Conservation (phyloP, 2,113 vertebrate species). For the Protomyctophum bolini region DNA sequence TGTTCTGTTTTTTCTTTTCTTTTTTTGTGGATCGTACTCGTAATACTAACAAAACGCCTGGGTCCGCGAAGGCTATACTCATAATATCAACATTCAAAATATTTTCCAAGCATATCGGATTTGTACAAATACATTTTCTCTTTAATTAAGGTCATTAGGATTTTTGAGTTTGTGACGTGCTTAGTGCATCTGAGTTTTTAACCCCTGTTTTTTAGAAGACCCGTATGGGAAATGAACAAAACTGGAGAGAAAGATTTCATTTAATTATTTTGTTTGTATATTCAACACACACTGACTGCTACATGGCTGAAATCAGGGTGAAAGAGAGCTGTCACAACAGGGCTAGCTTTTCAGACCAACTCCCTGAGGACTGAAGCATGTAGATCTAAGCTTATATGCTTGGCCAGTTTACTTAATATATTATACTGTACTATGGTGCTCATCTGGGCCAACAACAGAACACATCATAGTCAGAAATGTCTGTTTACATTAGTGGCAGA, state of each 20-base stretch:
- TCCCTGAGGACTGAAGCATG: not conserved
- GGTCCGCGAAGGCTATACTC: not conserved
- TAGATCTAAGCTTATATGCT: slow-evolving; percentile 23
- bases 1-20: slow-evolving; percentile 26
- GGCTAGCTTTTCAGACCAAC: slow-evolving; percentile 1
- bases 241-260: slow-evolving; percentile 14
- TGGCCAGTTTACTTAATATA: slow-evolving; percentile 7
- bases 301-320: slow-evolving; percentile 4
- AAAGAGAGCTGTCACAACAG: slow-evolving; percentile 9
- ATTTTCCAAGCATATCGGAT: slow-evolving; percentile 20
- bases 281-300: not conserved
- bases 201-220: slow-evolving; percentile 15
- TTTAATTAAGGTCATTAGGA: slow-evolving; percentile 26
- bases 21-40: not conserved
- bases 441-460: not conserved
- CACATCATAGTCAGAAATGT: slow-evolving; percentile 2
- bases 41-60: too few relatives aligned
- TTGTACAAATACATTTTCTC: slow-evolving; percentile 23
- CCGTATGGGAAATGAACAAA: slow-evolving; percentile 22
- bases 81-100: slow-evolving; percentile 23
- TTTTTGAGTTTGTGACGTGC: slow-evolving; percentile 26
- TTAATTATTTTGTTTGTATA: slow-evolving; percentile 7
- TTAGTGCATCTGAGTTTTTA: slow-evolving; percentile 28
- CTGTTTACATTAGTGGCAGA: slow-evolving; percentile 12
- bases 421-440: not conserved